Conservation (phyloP, 2,113 vertebrate species). For the Acrocephalus arundinaceus region DNA sequence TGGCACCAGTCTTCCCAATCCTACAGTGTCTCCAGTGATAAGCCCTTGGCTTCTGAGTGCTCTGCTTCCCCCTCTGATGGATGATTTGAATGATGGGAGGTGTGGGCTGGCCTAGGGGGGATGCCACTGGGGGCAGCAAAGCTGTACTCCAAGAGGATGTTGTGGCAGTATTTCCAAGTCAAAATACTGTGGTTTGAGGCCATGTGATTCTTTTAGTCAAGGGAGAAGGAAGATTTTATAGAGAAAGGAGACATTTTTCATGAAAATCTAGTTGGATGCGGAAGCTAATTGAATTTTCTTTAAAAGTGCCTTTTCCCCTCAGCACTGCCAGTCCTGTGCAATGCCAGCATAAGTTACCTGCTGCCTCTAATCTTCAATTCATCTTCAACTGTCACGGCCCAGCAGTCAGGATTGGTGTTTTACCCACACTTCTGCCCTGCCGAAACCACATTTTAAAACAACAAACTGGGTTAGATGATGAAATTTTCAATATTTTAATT, state of each 20-base stretch:
- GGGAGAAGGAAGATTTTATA: neutral
- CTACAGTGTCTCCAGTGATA: neutral
- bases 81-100: neutral
- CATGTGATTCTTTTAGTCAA: neutral
- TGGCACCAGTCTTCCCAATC: neutral
- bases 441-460: neutral
- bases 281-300: neutral
- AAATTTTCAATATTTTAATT: conserved; percentile 33
- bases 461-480: neutral
- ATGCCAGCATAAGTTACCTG: neutral
- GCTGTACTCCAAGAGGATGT: neutral
- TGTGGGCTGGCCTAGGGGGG: neutral
- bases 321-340: neutral
- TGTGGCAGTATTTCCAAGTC: neutral
- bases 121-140: neutral
- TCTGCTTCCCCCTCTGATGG: neutral
- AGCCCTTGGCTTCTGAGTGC: neutral
- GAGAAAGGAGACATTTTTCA: neutral
- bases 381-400: neutral
- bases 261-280: neutral
- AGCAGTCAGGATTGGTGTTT: neutral
- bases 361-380: neutral
- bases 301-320: neutral
- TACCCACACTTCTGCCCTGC: neutral
- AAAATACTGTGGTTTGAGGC: neutral